These are phyloP conservation scores for Hippopotamyrus pictus DNA, from an alignment of 2,797 vertebrate species.

Conservation along the genomic window DNA sequence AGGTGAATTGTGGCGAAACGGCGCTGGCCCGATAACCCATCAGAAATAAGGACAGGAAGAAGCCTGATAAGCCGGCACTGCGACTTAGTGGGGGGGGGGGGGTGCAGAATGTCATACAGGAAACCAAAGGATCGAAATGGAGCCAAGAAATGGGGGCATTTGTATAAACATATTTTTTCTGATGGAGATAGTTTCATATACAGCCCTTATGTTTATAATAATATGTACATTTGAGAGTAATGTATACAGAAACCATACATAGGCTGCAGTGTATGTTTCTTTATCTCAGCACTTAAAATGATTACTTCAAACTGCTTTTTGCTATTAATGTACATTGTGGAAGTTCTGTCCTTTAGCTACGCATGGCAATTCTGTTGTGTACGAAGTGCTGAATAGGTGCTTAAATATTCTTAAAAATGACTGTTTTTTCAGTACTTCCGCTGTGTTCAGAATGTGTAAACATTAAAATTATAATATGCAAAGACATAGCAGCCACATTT, in stretches of 20 bases:
- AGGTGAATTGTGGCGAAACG: not conserved
- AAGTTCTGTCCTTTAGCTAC: not conserved
- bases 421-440: not conserved
- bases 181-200: slow-evolving; percentile 11
- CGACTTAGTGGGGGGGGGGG: not conserved
- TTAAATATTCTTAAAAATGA: slow-evolving; percentile 1
- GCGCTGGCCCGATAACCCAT: not conserved
- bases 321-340: not conserved
- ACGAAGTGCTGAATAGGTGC: not conserved
- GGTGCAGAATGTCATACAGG: not conserved
- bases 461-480: slow-evolving; percentile 7
- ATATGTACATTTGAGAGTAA: slow-evolving; percentile 13
- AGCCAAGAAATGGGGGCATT: not conserved
- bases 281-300: not conserved
- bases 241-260: slow-evolving; percentile 7
- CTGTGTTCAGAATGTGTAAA: not conserved
- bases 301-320: slow-evolving; percentile 10
- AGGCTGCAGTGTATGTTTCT: not conserved
- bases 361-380: not conserved
- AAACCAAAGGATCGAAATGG: not conserved
- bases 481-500: not conserved
- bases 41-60: not conserved
- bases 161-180: slow-evolving; percentile 1
- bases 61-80: not conserved
- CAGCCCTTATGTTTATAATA: not conserved